Evolutionary conservation across 1,140 invertebrate genomes (phyloP).

Genomic region (Bombus balteatus): DNA sequence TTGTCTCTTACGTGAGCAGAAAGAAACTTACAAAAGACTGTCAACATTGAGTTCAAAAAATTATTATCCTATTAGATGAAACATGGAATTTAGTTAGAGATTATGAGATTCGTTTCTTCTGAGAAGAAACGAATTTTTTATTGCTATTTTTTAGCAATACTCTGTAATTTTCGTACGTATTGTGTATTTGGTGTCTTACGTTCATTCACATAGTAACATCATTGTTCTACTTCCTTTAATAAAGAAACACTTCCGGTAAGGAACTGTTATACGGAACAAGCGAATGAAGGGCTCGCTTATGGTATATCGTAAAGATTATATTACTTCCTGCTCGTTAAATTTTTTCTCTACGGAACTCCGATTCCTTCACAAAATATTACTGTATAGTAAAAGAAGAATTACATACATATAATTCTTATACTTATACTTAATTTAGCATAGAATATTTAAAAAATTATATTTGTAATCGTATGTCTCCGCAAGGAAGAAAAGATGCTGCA

Average conservation of each 20-base stretch:
- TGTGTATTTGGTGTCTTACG: neutral
- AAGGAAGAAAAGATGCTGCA: neutral
- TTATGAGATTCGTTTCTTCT: neutral
- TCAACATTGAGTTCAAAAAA: neutral
- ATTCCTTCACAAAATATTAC: neutral
- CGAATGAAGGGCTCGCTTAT: conserved; percentile 9
- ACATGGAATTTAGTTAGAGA: neutral
- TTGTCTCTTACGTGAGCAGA: neutral
- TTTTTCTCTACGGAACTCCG: neutral
- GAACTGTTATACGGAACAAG: conserved; percentile 19
- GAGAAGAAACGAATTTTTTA: neutral
- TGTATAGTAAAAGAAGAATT: neutral
- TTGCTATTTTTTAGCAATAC: too few species aligned
- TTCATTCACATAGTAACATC: neutral
- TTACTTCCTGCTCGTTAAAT: neutral
- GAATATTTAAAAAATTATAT: too few species aligned
- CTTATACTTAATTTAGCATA: too few species aligned
- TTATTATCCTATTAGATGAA: too few species aligned
- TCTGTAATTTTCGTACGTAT: neutral
- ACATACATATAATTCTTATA: too few species aligned
- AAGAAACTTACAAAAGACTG: too few species aligned
- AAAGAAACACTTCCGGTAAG: conserved; percentile 13
- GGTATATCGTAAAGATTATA: conserved; percentile 7
- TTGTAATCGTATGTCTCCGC: neutral
- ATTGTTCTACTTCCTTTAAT: conserved; percentile 29